Evolutionary conservation across 2,888 invertebrate species (phyloP), one percentile per base, ranked within the genome.

Genomic region (Campopleginae sp.): DNA sequence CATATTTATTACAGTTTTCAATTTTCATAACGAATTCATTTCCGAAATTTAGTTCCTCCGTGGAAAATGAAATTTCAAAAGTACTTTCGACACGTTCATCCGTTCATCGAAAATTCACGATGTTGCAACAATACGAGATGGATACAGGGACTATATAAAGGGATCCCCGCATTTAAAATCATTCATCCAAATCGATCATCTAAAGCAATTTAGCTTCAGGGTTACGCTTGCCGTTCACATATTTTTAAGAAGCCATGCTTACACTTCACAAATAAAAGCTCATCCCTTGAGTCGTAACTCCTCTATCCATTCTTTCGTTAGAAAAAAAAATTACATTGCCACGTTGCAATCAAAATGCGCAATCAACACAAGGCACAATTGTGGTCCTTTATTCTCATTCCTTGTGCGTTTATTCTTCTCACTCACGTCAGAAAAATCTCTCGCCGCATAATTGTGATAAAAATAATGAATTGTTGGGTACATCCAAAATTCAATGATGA

Each of bases 291-390:
- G 61, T 65, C 17, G 42, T 33, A 42, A 51, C 0, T 72, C 68
- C 48, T 38, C 65, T 65, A 38, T 38, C 8, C 65, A n/a, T 8
- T 46, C 63, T 33, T 61, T 74, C 58, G 72, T 83, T 79, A 75
- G 48, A 48, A n/a, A 58, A 63, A 31, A 75, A 83, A 79, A 75
- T 83, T 79, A 79, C 68, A 68, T 79, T 58, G 58, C 12, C 19
- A 54, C 42, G 4, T 82, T 68, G 46, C 19, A 31, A 48, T n/a
- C 48, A 10, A 27, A 27, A 31, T 44, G 27, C 42, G 44, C 44
- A 19, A 42, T 17, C n/a, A 17, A 17, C n/a, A 6, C 17, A n/a
- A 33, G 8, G 17, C 10, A 23, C 19, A 5, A 54, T 23, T 12
- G 5, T 27, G 23, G 23, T 12, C 23, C 12, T 10, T 23, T 10